phyloP scores from a whole-genome alignment of 1,140 invertebrate genomes.

The Drosophila micromelanica region DNA sequence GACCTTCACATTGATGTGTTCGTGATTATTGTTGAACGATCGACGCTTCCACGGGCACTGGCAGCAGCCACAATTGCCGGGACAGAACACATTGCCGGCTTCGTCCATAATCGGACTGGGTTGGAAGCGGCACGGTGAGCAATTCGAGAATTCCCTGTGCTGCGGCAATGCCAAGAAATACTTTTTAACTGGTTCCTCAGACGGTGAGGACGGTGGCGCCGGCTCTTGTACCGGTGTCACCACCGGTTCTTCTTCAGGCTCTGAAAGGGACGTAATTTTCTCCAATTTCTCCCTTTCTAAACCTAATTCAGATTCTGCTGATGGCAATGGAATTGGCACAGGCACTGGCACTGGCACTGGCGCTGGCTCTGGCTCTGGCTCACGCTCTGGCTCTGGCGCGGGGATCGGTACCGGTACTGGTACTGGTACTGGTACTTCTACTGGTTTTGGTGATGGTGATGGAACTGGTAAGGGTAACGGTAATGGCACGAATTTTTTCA shows the following conservation, averaged over 20 bases:
- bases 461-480: background rate
- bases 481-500: background rate
- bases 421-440: background rate
- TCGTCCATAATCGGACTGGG: constrained; percentile 78
- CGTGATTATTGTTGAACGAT: constrained; percentile 26
- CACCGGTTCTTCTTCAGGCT: background rate
- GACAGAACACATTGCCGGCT: constrained; percentile 74
- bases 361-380: background rate
- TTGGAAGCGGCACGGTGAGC: constrained; percentile 66
- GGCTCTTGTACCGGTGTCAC: background rate
- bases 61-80: constrained; percentile 77
- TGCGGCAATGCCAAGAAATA: constrained; percentile 70
- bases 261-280: background rate
- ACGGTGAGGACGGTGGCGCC: background rate
- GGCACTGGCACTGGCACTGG: background rate
- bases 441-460: background rate
- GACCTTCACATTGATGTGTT: constrained; percentile 69
- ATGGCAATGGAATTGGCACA: background rate
- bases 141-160: constrained; percentile 71
- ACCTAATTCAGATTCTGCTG: background rate
- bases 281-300: background rate
- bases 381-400: background rate
- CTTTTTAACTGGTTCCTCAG: background rate
- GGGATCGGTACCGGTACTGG: background rate
- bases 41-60: constrained; percentile 68